These are phyloP conservation scores for Chiloscyllium plagiosum DNA, from an alignment of 2,113 vertebrate species.

Conservation along the genomic window DNA sequence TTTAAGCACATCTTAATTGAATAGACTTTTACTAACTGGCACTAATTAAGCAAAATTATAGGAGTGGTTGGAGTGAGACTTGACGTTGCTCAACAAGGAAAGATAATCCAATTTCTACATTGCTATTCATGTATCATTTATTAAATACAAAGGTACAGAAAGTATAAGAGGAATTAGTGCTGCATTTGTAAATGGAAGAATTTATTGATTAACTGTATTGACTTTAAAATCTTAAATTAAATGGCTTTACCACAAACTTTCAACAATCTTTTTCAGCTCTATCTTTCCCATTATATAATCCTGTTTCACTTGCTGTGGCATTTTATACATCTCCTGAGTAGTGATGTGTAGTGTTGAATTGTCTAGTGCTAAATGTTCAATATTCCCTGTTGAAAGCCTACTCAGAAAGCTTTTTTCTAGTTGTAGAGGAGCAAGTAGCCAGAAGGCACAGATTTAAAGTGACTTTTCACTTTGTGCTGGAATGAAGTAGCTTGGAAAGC, in stretches of 20 bases:
- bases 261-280: not conserved
- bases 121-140: not conserved
- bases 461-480: not conserved
- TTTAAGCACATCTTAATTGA: not conserved
- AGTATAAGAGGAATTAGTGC: not conserved
- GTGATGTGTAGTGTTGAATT: not conserved
- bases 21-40: not conserved
- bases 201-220: not conserved
- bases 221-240: not conserved
- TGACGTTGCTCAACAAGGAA: not conserved
- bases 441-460: not conserved
- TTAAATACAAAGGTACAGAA: not conserved
- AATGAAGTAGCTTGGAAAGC: not conserved
- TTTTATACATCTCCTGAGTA: not conserved
- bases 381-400: not conserved
- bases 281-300: not conserved
- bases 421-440: no score
- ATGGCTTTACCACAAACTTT: not conserved
- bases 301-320: not conserved
- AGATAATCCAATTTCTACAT: not conserved
- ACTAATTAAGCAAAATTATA: not conserved
- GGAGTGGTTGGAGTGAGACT: not conserved
- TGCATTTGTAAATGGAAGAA: not conserved
- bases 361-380: not conserved
- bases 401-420: not conserved